Base-by-base conservation (phyloP, 2,888 invertebrate genomes). In the Orthosia gracilis region DNA sequence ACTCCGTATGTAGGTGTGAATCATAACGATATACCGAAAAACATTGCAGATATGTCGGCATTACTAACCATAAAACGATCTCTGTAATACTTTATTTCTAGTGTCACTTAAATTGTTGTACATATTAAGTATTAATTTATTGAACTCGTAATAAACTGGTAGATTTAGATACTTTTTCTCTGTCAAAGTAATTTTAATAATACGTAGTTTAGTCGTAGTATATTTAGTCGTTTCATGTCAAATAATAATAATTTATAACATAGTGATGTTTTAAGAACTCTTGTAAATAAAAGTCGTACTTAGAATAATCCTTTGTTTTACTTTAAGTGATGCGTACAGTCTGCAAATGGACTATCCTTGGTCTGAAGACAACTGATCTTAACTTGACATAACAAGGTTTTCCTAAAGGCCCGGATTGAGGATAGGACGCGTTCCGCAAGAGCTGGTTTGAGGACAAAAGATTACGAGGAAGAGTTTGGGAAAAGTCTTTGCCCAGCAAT, bases 261-360 rank as follows among this genome's bases (percentile, higher is more conserved):
- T 85, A 84, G 73, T 64, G 67, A 73, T 80, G 40, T 84, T n/a
- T n/a, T 80, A 87, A 82, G 74, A 73, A 78, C 49, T 73, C 76
- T 88, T 92, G 92, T 94, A 93, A 93, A 93, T 94, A 94, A 93
- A 94, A 90, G 76, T 91, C 90, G 93, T 94, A 94, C 94, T 93
- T 94, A 94, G 93, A 90, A 83, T 65, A 59, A 26, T 69, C n/a
- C 15, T 76, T 84, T 68, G 84, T 89, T 89, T 84, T 74, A 73
- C 68, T 40, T 40, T 40, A 40, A 40, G 40, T 9, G 40, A 31
- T 7, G 31, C 31, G 0, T 31, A 31, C 31, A 31, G 31, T 31
- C 7, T 31, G 31, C 31, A 31, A 31, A 26, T 26, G 26, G 3
- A 26, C 26, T 26, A 26, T 12, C 12, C 13, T 15, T 45, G 15